These are phyloP conservation scores for Apis dorsata DNA, from an alignment of 1,140 invertebrate genomes.

Conservation along the genomic window DNA sequence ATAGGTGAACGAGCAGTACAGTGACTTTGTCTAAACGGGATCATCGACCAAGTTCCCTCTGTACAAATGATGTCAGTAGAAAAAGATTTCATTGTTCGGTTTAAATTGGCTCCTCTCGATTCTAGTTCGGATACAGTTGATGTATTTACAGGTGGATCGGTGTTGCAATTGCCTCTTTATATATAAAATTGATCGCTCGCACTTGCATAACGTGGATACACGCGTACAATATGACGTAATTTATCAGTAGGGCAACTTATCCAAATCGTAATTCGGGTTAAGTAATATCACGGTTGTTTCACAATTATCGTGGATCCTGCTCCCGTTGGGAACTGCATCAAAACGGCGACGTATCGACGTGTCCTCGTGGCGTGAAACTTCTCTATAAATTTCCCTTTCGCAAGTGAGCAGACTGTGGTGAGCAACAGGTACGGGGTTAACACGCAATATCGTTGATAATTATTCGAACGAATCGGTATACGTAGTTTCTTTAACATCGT, in stretches of 20 bases:
- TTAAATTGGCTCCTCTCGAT: constrained; percentile 56
- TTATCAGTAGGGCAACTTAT: constrained; percentile 55
- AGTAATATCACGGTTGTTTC: constrained; percentile 15
- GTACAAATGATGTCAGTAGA: constrained; percentile 48
- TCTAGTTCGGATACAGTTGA: constrained; percentile 43
- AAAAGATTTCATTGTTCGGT: constrained; percentile 5
- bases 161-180: constrained; percentile 58
- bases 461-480: neutral
- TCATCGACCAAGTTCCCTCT: constrained; percentile 60
- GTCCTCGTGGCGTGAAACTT: neutral
- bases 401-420: neutral
- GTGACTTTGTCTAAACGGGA: constrained; percentile 55
- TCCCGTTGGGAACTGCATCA: neutral
- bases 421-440: neutral
- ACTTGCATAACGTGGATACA: constrained; percentile 13
- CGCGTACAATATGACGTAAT: constrained; percentile 3
- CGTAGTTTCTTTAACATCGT: neutral
- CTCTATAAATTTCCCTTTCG: constrained; percentile 23
- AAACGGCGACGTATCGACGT: neutral
- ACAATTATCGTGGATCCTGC: neutral
- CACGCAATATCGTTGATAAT: neutral
- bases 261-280: constrained; percentile 50
- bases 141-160: constrained; percentile 35
- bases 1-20: constrained; percentile 23
- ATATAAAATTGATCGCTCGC: constrained; percentile 48